phyloP scores from a whole-genome alignment of 2,888 invertebrate genomes.

The Lochmaea crataegi region DNA sequence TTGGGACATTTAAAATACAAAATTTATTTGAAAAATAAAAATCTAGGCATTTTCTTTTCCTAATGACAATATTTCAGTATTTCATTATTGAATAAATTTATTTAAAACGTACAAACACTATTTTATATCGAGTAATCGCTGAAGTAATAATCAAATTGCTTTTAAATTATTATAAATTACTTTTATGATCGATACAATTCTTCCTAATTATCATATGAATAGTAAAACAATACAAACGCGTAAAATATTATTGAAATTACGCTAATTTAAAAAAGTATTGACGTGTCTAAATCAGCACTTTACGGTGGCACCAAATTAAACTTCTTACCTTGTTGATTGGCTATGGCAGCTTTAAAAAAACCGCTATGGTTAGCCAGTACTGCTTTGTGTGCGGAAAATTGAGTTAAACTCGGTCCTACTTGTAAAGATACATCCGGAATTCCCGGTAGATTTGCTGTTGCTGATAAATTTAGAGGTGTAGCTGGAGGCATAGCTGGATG shows the following conservation, averaged over 20 bases:
- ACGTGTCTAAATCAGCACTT: too few relatives aligned
- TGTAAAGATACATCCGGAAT: constrained; percentile 73
- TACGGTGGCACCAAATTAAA: background rate
- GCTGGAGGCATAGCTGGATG: constrained; percentile 43
- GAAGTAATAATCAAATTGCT: background rate
- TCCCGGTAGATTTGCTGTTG: constrained; percentile 49
- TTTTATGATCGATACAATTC: background rate
- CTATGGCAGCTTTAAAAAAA: constrained; percentile 75
- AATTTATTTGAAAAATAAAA: too few relatives aligned
- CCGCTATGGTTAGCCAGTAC: constrained; percentile 78
- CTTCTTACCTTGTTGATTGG: constrained; percentile 58
- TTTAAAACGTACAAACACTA: background rate
- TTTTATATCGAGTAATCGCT: constrained; percentile 9
- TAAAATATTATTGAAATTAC: background rate
- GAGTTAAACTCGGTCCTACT: constrained; percentile 72
- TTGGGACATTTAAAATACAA: too few relatives aligned
- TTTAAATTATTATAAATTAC: background rate
- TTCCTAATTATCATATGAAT: background rate
- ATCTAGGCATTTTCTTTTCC: too few relatives aligned
- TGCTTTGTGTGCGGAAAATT: constrained; percentile 76
- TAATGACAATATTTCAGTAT: too few relatives aligned
- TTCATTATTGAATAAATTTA: background rate
- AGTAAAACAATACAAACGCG: background rate
- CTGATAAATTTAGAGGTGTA: constrained; percentile 52
- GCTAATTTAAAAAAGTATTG: background rate